Evolutionary conservation across 2,888 invertebrate genomes (phyloP), one percentile per base, ranked within the genome.

Genomic region (Oithona nana): DNA sequence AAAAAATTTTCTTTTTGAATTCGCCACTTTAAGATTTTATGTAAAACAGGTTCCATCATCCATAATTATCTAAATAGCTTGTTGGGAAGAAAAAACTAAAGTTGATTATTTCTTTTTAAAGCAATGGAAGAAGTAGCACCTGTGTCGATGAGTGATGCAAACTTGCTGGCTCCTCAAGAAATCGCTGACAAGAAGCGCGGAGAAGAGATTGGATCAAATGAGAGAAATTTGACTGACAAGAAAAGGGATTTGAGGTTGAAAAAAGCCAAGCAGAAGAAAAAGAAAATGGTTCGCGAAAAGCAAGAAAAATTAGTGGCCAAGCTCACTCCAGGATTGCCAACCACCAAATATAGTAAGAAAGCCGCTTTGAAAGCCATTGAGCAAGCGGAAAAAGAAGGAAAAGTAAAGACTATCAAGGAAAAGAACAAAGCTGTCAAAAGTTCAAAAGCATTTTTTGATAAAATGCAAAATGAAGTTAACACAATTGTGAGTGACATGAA

Each of bases 101-200:
- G n/a, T n/a, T n/a, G n/a, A n/a, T n/a, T n/a, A n/a, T n/a, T n/a
- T n/a, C n/a, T n/a, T n/a, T n/a, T n/a, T n/a, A n/a, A n/a, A n/a
- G 80, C 78, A 30, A 86, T 94, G 81, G 98, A 98, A 74, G 97
- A 98, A 74, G 92, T 94, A 6, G 90, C 92, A 0, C 95, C 95
- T 0, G 78, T 88, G 4, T 83, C 84, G n/a, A 80, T 83, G 0
- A 89, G 85, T 69, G 86, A 90, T 73, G 87, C 86, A 2, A 78
- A 83, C 1, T 73, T 92, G 48, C 75, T 95, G 66, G 94, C 95
- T 22, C 94, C 97, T 0, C 88, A 94, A 74, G 95, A 97, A 79
- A 78, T 95, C 1, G 39, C 30, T 8, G 62, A 62, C 24, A 82
- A 80, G 73, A 77, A 75, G 68, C 64, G 65, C 65, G 76, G 77